Evolutionary conservation across 1,140 invertebrate species (phyloP).

Genomic region (Paracyclopina nana): DNA sequence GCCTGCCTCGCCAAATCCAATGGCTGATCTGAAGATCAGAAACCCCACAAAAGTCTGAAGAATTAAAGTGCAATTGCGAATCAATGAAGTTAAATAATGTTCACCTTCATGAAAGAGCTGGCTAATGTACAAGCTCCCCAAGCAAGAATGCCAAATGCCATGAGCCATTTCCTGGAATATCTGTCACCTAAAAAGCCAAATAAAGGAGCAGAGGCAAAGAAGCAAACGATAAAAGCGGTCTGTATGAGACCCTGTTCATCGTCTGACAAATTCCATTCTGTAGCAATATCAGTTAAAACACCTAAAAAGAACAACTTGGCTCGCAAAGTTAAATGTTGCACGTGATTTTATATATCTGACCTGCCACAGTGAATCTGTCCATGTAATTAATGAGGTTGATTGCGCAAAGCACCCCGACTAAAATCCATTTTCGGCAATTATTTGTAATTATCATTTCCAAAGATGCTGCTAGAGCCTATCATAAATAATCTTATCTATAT

Average conservation of each 20-base stretch:
- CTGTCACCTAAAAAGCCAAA: conserved; percentile 95
- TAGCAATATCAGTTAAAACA: conserved; percentile 53
- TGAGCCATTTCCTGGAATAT: conserved; percentile 68
- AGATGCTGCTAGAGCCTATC: too few relatives aligned
- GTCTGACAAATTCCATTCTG: conserved; percentile 49
- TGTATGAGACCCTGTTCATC: conserved; percentile 65
- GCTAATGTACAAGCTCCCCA: conserved; percentile 81
- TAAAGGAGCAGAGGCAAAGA: conserved; percentile 90
- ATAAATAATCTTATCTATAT: too few relatives aligned
- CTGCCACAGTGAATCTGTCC: background rate
- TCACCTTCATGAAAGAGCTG: conserved; percentile 68
- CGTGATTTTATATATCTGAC: background rate
- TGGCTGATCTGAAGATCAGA: conserved; percentile 62
- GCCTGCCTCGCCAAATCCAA: conserved; percentile 94
- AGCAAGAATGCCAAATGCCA: conserved; percentile 70
- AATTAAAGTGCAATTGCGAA: too few relatives aligned
- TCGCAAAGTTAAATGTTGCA: conserved; percentile 2
- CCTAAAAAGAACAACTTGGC: conserved; percentile 38
- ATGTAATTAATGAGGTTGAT: background rate
- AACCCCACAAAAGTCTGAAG: conserved; percentile 36
- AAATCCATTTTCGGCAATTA: too few relatives aligned
- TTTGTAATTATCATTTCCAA: too few relatives aligned
- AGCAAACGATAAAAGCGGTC: conserved; percentile 85
- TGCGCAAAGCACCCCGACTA: background rate
- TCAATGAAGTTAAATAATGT: too few relatives aligned